A percentile compares a stretch with the other conserved stretches of the same genome.
phyloP scores from a whole-genome alignment of 2,797 vertebrate species.

The Melanotaenia trifasciata region DNA sequence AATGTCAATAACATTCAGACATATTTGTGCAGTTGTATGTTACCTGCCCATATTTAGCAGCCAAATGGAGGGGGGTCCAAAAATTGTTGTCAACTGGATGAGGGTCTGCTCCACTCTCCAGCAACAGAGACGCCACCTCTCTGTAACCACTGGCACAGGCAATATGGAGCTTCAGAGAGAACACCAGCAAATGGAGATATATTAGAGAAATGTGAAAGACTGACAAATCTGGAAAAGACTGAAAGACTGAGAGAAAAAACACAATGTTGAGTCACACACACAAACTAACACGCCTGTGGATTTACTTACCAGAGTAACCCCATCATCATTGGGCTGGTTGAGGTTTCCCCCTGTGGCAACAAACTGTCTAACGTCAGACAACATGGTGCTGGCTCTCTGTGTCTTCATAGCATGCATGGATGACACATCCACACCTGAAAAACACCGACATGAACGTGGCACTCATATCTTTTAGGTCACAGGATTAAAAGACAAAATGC shows the following conservation, averaged over 20 bases:
- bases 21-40: slow-evolving; percentile 13
- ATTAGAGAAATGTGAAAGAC: not conserved
- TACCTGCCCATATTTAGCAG: slow-evolving; percentile 97
- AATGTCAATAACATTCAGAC: slow-evolving; percentile 3
- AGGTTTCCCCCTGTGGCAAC: slow-evolving; percentile 84
- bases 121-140: slow-evolving; percentile 87
- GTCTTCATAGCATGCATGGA: slow-evolving; percentile 88
- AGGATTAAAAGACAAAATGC: not conserved
- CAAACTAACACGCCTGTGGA: not conserved
- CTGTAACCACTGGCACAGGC: slow-evolving; percentile 92
- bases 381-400: slow-evolving; percentile 88
- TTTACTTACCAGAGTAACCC: slow-evolving; percentile 90
- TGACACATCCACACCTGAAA: slow-evolving; percentile 88
- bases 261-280: not conserved
- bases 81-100: slow-evolving; percentile 84
- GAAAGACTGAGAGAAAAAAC: not conserved
- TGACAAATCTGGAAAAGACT: not conserved
- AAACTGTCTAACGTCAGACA: slow-evolving; percentile 90
- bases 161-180: slow-evolving; percentile 87
- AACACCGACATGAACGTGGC: slow-evolving; percentile 10
- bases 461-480: not conserved
- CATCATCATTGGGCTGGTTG: slow-evolving; percentile 89
- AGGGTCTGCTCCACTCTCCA: slow-evolving; percentile 88
- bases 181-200: not conserved
- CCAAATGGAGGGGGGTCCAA: slow-evolving; percentile 95